Conservation (phyloP, 2,797 vertebrate genomes). For the Myripristis murdjan region DNA sequence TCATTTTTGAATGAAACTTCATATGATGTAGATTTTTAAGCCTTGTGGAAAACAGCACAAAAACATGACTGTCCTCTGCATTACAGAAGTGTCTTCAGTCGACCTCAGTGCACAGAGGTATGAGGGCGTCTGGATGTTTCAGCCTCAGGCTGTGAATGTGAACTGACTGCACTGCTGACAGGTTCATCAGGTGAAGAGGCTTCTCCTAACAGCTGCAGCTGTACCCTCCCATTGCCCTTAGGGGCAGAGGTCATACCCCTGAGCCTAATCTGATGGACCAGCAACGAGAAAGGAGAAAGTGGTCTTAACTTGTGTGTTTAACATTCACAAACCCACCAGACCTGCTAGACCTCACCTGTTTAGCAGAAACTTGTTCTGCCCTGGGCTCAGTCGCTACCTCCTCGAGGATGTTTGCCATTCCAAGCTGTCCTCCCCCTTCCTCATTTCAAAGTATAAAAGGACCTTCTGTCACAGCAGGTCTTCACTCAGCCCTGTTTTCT, state of each 20-base stretch:
- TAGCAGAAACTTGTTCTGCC: background rate
- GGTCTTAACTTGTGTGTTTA: too few species aligned
- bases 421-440: background rate
- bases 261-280: background rate
- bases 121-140: background rate
- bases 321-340: background rate
- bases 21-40: too few species aligned
- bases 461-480: background rate
- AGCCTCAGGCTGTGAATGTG: background rate
- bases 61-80: too few species aligned
- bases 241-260: background rate
- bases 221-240: background rate
- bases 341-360: constrained; percentile 11
- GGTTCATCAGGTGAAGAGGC: background rate
- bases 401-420: background rate
- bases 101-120: too few species aligned
- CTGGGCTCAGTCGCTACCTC: background rate
- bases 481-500: constrained; percentile 12
- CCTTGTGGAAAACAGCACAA: too few species aligned
- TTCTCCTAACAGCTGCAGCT: background rate
- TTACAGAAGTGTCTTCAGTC: too few species aligned
- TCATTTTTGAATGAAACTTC: too few species aligned
- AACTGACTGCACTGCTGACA: background rate
- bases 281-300: too few species aligned
- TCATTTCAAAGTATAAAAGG: constrained; percentile 24